Percentiles rank a stretch among this genome's conserved stretches.
Conservation (phyloP, 2,113 vertebrate species). For the Formicarius rufipectus region DNA sequence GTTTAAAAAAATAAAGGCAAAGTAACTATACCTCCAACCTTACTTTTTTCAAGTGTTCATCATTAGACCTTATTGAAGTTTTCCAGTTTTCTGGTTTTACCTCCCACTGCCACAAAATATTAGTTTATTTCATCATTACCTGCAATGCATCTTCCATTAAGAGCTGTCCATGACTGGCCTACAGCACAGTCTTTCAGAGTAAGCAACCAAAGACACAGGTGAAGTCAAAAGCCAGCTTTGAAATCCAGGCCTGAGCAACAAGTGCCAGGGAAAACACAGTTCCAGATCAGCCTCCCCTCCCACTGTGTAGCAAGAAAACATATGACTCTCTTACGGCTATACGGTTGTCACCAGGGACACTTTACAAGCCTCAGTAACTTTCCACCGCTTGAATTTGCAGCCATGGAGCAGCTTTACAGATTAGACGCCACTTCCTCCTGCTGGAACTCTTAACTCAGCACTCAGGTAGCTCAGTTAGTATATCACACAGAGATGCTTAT, state of each 20-base stretch:
- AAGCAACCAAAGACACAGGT: rapidly evolving
- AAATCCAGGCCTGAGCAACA: neutral
- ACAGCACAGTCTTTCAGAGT: neutral
- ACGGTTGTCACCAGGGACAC: neutral
- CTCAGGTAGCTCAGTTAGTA: neutral
- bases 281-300: neutral
- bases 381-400: neutral
- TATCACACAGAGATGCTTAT: neutral
- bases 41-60: neutral
- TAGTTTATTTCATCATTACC: neutral
- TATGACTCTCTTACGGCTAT: neutral
- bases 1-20: neutral
- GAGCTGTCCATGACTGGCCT: neutral
- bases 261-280: rapidly evolving
- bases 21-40: neutral
- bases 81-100: neutral
- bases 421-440: neutral
- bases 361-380: neutral
- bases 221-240: neutral
- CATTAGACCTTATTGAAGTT: neutral
- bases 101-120: neutral
- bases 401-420: neutral
- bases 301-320: neutral
- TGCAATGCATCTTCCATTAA: neutral
- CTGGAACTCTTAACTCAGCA: neutral